A percentile compares a stretch with the other conserved stretches of the same genome.
These are phyloP conservation scores for Corythoichthys haematopterus DNA, from an alignment of 2,113 vertebrate species.

Conservation along the genomic window DNA sequence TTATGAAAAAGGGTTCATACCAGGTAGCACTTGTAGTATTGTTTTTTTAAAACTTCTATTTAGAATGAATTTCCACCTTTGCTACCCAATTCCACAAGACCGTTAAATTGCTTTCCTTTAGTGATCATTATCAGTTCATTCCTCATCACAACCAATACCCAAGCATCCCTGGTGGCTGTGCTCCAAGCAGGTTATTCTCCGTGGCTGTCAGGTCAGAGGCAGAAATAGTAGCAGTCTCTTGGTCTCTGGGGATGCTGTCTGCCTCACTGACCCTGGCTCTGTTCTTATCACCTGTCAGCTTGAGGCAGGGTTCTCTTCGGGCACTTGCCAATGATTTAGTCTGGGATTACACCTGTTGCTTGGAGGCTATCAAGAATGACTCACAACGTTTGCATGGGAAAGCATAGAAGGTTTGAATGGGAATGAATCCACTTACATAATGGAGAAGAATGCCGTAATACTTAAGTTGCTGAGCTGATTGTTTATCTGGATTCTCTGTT, in stretches of 20 bases:
- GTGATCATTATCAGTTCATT: constrained; percentile 17
- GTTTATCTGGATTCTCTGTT: constrained; percentile 6
- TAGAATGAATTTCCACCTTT: neutral
- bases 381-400: constrained; percentile 31
- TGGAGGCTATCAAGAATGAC: constrained; percentile 45
- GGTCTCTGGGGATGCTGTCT: constrained; percentile 39
- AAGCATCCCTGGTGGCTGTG: constrained; percentile 54
- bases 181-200: constrained; percentile 33
- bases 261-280: constrained; percentile 44
- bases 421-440: constrained; percentile 25
- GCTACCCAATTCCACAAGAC: neutral
- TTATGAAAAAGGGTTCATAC: too few species aligned
- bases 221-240: constrained; percentile 59
- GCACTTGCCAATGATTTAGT: constrained; percentile 27
- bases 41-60: too few species aligned
- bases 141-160: constrained; percentile 45
- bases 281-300: constrained; percentile 49
- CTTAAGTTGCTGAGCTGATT: constrained; percentile 15
- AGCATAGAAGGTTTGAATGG: constrained; percentile 24
- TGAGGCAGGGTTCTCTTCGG: constrained; percentile 28
- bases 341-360: constrained; percentile 54
- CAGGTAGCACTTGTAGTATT: neutral
- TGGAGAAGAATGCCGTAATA: constrained; percentile 32
- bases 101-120: constrained; percentile 4
- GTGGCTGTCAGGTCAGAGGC: constrained; percentile 44